Conservation (phyloP, 2,888 invertebrate species). For the Scrobipalpa costella region DNA sequence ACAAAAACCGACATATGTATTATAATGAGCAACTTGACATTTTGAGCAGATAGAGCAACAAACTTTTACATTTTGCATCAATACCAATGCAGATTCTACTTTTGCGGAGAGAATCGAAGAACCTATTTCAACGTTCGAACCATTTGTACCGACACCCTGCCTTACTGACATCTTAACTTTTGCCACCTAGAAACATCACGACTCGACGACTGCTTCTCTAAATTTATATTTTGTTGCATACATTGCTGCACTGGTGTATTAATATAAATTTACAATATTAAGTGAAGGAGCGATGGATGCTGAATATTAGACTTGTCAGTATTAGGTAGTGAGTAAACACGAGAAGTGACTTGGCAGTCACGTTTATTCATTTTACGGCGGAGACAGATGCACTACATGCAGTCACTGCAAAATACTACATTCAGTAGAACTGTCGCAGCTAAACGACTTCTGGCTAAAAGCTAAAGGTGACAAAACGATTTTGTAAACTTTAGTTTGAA, state of each 20-base stretch:
- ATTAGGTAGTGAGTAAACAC: background rate
- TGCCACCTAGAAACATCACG: background rate
- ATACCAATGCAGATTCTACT: no score
- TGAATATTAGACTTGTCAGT: background rate
- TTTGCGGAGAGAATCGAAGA: no score
- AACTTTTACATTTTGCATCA: no score
- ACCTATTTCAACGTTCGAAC: slow-evolving; percentile 22
- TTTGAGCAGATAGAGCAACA: no score
- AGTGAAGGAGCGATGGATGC: background rate
- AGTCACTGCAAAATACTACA: slow-evolving; percentile 1
- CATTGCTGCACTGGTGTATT: no score
- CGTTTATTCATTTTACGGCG: slow-evolving; percentile 27
- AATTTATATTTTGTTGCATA: no score
- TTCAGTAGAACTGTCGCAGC: background rate
- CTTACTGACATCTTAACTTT: slow-evolving; percentile 28
- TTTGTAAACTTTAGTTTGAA: background rate
- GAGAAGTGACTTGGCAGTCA: slow-evolving; percentile 30
- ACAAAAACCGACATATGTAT: no score
- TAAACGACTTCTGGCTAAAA: background rate
- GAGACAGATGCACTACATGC: slow-evolving; percentile 25
- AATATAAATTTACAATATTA: no score
- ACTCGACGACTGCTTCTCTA: no score
- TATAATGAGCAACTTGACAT: no score
- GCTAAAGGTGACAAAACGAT: background rate
- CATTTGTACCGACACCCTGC: slow-evolving; percentile 32